phyloP scores from a whole-genome alignment of 2,888 invertebrate species.

The Sthenelais limicola region DNA sequence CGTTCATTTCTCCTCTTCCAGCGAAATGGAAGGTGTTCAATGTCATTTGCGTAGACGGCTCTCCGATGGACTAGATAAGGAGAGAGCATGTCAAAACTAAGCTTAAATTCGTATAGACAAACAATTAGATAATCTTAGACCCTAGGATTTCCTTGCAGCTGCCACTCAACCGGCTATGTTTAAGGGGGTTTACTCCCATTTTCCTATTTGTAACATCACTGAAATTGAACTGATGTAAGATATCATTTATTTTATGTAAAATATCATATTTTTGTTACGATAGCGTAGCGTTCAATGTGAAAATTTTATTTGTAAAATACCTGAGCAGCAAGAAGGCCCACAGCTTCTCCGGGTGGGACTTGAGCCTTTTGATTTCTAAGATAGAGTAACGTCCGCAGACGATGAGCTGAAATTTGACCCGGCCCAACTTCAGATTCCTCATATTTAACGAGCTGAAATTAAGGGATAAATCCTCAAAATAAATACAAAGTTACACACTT shows the following conservation, averaged over 20 bases:
- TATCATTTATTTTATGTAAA: too few species aligned
- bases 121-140: too few species aligned
- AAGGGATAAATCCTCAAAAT: not conserved
- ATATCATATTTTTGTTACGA: too few species aligned
- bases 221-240: too few species aligned
- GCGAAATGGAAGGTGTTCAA: conserved; percentile 99
- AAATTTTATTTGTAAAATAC: too few species aligned
- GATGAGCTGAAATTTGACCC: conserved; percentile 41
- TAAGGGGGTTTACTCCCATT: too few species aligned
- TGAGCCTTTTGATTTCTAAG: conserved; percentile 84
- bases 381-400: conserved; percentile 82
- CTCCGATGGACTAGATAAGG: conserved; percentile 85
- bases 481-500: not conserved
- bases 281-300: too few species aligned
- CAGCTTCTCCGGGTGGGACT: conserved; percentile 94
- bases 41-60: conserved; percentile 99
- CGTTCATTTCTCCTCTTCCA: conserved; percentile 99
- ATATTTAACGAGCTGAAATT: conserved; percentile 10
- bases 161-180: too few species aligned
- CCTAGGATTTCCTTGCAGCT: too few species aligned
- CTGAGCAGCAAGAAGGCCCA: conserved; percentile 96
- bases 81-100: too few species aligned
- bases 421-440: not conserved
- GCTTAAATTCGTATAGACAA: too few species aligned
- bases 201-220: too few species aligned